Evolutionary conservation across 2,888 invertebrate genomes (phyloP).

Genomic region (Lithophane leautieri): DNA sequence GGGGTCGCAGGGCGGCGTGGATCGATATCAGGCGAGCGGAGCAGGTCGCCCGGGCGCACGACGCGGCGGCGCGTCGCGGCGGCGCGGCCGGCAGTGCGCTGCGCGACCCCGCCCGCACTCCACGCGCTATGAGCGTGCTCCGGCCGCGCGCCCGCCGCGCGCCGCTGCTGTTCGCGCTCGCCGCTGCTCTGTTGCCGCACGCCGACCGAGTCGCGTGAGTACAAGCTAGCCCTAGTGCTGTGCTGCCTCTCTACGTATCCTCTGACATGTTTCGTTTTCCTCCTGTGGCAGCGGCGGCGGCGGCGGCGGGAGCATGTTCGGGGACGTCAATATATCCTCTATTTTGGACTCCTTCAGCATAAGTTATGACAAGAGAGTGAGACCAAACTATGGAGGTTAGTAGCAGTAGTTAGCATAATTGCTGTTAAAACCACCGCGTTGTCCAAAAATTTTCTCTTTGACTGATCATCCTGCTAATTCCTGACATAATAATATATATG

Average conservation of each 20-base stretch:
- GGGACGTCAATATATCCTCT: slow-evolving; percentile 97
- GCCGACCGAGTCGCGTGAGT: slow-evolving; percentile 78
- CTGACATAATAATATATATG: too few relatives aligned
- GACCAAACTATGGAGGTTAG: slow-evolving; percentile 98
- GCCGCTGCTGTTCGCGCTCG: slow-evolving; percentile 75
- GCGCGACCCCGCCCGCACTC: slow-evolving; percentile 59
- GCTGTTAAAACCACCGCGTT: not conserved
- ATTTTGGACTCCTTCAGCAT: slow-evolving; percentile 97
- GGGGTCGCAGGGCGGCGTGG: slow-evolving; percentile 31
- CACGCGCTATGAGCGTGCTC: slow-evolving; percentile 71
- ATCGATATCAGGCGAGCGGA: slow-evolving; percentile 44
- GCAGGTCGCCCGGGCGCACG: slow-evolving; percentile 16
- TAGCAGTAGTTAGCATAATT: slow-evolving; percentile 29
- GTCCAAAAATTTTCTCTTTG: slow-evolving; percentile 1
- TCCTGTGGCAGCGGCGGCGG: slow-evolving; percentile 92
- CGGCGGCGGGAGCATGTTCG: slow-evolving; percentile 92
- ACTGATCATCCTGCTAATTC: slow-evolving; percentile 4
- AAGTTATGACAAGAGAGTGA: slow-evolving; percentile 99
- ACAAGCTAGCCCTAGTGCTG: slow-evolving; percentile 16
- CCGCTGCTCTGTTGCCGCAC: slow-evolving; percentile 74
- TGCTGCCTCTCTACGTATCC: slow-evolving; percentile 14
- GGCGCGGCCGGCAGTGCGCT: slow-evolving; percentile 65
- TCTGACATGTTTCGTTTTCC: slow-evolving; percentile 58
- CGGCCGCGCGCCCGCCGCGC: slow-evolving; percentile 70
- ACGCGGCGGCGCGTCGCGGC: slow-evolving; percentile 26